Conservation (phyloP, 2,888 invertebrate genomes). For the Atethmia centrago region DNA sequence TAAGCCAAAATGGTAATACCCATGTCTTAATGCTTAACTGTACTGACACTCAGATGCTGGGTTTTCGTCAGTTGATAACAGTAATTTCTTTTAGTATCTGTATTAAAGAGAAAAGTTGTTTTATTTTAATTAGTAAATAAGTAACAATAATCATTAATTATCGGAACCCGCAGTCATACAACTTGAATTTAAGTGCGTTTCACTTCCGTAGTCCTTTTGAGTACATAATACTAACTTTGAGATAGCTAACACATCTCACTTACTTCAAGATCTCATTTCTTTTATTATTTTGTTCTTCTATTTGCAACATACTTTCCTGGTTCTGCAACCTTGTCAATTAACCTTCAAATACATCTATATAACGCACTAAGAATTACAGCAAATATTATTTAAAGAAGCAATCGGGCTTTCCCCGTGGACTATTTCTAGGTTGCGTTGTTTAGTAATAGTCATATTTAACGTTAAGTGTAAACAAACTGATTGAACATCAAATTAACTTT, state of each 20-base stretch:
- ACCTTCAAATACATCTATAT: conserved; percentile 32
- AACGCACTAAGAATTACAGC: neutral
- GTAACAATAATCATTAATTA: no score
- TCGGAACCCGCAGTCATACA: neutral
- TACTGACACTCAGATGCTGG: neutral
- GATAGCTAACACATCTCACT: neutral
- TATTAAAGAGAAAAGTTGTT: neutral
- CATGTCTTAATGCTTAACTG: neutral
- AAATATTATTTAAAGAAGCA: neutral
- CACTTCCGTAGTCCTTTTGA: no score
- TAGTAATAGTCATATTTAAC: neutral
- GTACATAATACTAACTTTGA: no score
- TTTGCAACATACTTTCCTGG: conserved; percentile 12
- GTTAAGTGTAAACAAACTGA: neutral
- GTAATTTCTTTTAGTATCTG: neutral
- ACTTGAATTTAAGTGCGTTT: neutral
- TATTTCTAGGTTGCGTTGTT: neutral
- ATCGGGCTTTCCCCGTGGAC: conserved; percentile 10
- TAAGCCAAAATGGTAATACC: neutral
- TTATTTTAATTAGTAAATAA: neutral
- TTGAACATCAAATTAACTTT: neutral
- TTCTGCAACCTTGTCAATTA: conserved; percentile 15
- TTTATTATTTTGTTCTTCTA: neutral
- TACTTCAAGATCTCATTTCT: neutral
- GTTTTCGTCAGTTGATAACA: neutral